Evolutionary conservation across 2,113 vertebrate genomes (phyloP), one percentile per base, ranked within the genome.

Genomic region (Sorex fumeus): DNA sequence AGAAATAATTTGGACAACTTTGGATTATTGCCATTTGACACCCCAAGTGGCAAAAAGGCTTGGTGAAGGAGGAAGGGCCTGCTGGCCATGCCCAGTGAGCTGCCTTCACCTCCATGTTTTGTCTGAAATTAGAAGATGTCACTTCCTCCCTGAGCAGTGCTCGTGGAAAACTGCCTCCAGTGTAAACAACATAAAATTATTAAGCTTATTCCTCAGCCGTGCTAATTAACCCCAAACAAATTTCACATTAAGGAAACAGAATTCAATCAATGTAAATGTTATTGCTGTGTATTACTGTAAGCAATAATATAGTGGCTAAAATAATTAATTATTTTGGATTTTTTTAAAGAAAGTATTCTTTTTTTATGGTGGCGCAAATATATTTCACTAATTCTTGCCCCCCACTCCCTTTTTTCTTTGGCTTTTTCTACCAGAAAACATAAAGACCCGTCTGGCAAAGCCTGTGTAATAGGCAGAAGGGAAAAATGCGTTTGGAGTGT

Each of bases 1-100:
- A 96, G 88, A 97, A 97, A 98, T 98, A 96, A 97, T 93, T 93
- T 96, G 94, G 95, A 96, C 97, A 97, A 97, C 95, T 98, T 97
- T 95, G 96, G 95, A 91, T 97, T 89, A 89, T 95, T 97, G 79
- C 94, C 85, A 84, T 92, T 75, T 92, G 94, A 96, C 62, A 96
- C 71, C n/a, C 69, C 43, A 93, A 93, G 87, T 89, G n/a, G 76
- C 64, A 91, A 27, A 23, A 88, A 96, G 66, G 50, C 84, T 91
- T 91, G 74, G 93, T 95, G 45, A 91, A 84, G 0, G 32, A 97
- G 86, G 84, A 84, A 90, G 87, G 74, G 95, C 74, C 94, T 92
- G 47, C 28, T 94, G 91, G 82, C 28, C 71, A 7, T n/a, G 92
- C 0, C 2, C 74, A 64, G 85, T 76, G 50, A 97, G 87, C 30